Percentiles rank a stretch among this genome's conserved stretches.
Conservation (phyloP, 2,888 invertebrate genomes). For the Ferdinandea cuprea region DNA sequence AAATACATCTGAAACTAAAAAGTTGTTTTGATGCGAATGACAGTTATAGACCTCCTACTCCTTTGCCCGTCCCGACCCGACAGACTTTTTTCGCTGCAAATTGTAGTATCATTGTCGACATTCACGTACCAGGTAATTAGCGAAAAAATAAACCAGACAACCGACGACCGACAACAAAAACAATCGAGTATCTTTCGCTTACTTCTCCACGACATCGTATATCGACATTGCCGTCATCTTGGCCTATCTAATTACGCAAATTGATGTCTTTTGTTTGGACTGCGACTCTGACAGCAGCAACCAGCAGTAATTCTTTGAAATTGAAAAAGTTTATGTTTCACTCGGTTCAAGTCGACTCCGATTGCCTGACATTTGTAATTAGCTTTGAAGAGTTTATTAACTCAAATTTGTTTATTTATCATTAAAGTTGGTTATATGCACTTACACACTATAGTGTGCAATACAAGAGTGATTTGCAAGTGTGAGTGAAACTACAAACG, state of each 20-base stretch:
- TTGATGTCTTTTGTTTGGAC: slow-evolving; percentile 69
- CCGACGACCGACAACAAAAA: slow-evolving; percentile 12
- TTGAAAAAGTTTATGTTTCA: slow-evolving; percentile 50
- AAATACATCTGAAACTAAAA: slow-evolving; percentile 4
- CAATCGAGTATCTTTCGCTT: slow-evolving; percentile 33
- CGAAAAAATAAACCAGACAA: slow-evolving; percentile 18
- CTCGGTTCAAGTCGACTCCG: slow-evolving; percentile 25
- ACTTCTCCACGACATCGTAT: slow-evolving; percentile 15
- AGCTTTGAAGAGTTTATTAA: slow-evolving; percentile 44
- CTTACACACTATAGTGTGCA: not conserved
- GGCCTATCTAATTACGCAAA: slow-evolving; percentile 73
- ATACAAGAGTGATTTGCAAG: not conserved
- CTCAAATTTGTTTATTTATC: slow-evolving; percentile 47
- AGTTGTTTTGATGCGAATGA: slow-evolving; percentile 10
- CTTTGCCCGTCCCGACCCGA: not conserved
- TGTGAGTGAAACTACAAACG: not conserved
- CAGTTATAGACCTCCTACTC: slow-evolving; percentile 14
- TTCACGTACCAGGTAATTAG: slow-evolving; percentile 55
- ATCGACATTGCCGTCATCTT: slow-evolving; percentile 58
- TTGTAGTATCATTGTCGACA: slow-evolving; percentile 52
- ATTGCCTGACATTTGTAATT: slow-evolving; percentile 73
- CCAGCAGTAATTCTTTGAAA: slow-evolving; percentile 34
- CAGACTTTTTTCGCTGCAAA: not conserved
- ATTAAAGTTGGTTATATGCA: not conserved
- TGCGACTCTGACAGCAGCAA: slow-evolving; percentile 5